Evolutionary conservation across 2,888 invertebrate species (phyloP), one percentile per base, ranked within the genome.

Genomic region (Dicyrtomina minuta): DNA sequence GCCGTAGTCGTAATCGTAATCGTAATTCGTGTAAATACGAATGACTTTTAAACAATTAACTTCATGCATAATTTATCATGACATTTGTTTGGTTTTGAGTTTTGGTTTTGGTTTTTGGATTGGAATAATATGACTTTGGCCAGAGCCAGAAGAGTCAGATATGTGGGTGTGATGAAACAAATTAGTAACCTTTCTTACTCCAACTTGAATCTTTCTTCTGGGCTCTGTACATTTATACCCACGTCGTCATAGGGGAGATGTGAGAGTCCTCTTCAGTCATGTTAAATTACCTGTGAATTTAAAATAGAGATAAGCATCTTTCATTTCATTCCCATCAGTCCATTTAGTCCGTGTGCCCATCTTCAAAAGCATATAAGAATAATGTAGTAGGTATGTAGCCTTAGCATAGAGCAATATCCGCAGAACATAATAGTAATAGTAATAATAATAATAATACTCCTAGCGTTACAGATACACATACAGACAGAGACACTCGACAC

Each of bases 1-100:
- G 10, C 10, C 51, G n/a, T n/a, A n/a, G n/a, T n/a, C n/a, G n/a
- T n/a, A n/a, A n/a, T n/a, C n/a, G n/a, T n/a, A n/a, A n/a, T n/a
- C n/a, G n/a, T n/a, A 20, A n/a, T 44, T 15, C 60, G 26, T 44
- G 44, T 44, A 60, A 60, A 43, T 20, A 44, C 43, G 24, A 62
- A 62, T 62, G 62, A 62, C 33, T 62, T 62, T 62, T 49, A 58
- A 61, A 65, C 65, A 65, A 65, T 43, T 55, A 43, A n/a, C 26
- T 55, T 53, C 44, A 65, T 65, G 26, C 41, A 65, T 65, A 65
- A 65, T 65, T 65, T 65, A 65, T 65, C 65, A 43, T 56, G 33
- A 58, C 55, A 22, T 55, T 53, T 65, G 53, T 43, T 27, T 44
- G 17, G 58, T 12, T 33, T 33, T 8, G n/a, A n/a, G n/a, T n/a